phyloP scores from a whole-genome alignment of 2,888 invertebrate genomes.

The Flexamia atlantica region DNA sequence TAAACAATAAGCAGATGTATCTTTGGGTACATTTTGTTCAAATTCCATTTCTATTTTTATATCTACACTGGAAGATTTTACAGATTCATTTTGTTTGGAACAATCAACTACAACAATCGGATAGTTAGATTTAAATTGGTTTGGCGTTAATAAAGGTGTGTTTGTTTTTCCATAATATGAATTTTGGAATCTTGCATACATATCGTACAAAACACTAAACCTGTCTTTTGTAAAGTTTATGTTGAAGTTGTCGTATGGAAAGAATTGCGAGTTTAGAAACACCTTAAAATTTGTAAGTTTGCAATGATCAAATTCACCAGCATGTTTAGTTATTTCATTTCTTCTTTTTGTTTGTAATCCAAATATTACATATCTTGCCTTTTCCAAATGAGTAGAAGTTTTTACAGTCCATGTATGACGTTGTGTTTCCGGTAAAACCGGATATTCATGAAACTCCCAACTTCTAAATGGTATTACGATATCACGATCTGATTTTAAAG shows the following conservation, averaged over 20 bases:
- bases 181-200: slow-evolving; percentile 70
- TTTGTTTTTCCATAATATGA: slow-evolving; percentile 61
- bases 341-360: slow-evolving; percentile 73
- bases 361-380: slow-evolving; percentile 73
- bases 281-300: slow-evolving; percentile 72
- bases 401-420: slow-evolving; percentile 71
- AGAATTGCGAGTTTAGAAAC: slow-evolving; percentile 63
- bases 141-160: slow-evolving; percentile 67
- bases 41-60: slow-evolving; percentile 70
- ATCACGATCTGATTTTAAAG: slow-evolving; percentile 61
- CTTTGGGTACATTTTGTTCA: slow-evolving; percentile 48
- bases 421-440: slow-evolving; percentile 59
- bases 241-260: slow-evolving; percentile 69
- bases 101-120: slow-evolving; percentile 64
- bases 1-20: slow-evolving; percentile 62
- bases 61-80: slow-evolving; percentile 69
- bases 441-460: slow-evolving; percentile 73
- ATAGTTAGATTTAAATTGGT: slow-evolving; percentile 65
- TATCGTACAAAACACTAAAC: slow-evolving; percentile 70
- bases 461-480: slow-evolving; percentile 71
- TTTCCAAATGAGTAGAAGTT: slow-evolving; percentile 72
- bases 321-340: slow-evolving; percentile 69
- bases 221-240: slow-evolving; percentile 70
- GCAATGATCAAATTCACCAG: slow-evolving; percentile 70
- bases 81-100: slow-evolving; percentile 65